Percentiles rank a stretch among this genome's conserved stretches.
These are phyloP conservation scores for Theodoxus fluviatilis DNA, from an alignment of 2,888 invertebrate genomes.

Conservation along the genomic window DNA sequence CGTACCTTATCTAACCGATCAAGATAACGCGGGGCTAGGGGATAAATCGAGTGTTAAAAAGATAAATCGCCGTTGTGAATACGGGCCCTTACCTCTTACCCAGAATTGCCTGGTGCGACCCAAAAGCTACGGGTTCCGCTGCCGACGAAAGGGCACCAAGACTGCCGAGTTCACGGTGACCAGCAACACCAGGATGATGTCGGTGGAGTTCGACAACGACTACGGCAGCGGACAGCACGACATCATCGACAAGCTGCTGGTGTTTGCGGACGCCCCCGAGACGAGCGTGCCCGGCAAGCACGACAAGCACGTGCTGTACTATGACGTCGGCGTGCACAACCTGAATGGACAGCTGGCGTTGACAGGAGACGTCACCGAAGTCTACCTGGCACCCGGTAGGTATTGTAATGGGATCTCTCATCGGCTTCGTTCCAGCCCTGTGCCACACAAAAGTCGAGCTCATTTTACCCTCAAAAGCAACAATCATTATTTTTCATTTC, in stretches of 20 bases:
- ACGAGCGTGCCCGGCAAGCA: conserved; percentile 22
- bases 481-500: no score
- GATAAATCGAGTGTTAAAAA: no score
- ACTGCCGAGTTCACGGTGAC: conserved; percentile 27
- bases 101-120: conserved; percentile 29
- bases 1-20: no score
- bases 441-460: no score
- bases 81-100: no score
- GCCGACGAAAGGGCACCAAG: conserved; percentile 25
- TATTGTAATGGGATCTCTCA: no score
- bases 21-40: no score
- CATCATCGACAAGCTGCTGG: conserved; percentile 30
- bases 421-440: no score
- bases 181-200: conserved; percentile 27
- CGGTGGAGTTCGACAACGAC: conserved; percentile 33
- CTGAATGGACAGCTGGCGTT: conserved; percentile 28
- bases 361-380: conserved; percentile 17
- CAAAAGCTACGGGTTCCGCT: conserved; percentile 25
- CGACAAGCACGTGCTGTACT: conserved; percentile 27
- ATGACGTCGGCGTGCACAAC: conserved; percentile 28
- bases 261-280: conserved; percentile 33
- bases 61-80: no score
- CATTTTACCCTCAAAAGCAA: no score
- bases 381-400: conserved; percentile 32
- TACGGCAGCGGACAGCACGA: conserved; percentile 24